A percentile compares a stretch with the other conserved stretches of the same genome.
These are phyloP conservation scores for Octodon degus DNA, from an alignment of 2,113 vertebrate genomes.

Conservation along the genomic window DNA sequence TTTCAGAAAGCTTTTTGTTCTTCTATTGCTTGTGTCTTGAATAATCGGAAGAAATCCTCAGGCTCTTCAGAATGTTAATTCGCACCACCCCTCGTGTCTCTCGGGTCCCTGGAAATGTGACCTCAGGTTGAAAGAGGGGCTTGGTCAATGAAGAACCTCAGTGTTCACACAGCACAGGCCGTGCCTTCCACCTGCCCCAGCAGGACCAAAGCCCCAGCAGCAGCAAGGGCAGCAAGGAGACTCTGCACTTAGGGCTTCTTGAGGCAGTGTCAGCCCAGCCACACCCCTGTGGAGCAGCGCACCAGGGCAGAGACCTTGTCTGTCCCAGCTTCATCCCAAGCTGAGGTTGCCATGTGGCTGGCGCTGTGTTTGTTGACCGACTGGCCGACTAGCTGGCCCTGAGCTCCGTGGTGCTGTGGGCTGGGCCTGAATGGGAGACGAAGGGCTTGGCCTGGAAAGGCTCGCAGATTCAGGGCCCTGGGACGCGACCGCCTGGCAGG, in stretches of 20 bases:
- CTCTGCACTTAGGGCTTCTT: not conserved
- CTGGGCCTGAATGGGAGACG: not conserved
- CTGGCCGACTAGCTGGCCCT: not conserved
- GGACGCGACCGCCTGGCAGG: not conserved
- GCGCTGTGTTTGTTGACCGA: constrained; percentile 20
- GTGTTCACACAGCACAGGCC: not conserved
- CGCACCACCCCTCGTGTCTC: not conserved
- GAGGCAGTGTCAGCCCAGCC: not conserved
- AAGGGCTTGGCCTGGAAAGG: not conserved
- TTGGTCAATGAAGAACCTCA: not conserved
- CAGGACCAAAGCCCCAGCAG: not conserved
- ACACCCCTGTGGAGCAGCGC: rapidly evolving
- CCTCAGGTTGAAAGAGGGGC: not conserved
- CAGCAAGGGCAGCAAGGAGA: not conserved
- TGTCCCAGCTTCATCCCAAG: not conserved
- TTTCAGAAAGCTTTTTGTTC: not conserved
- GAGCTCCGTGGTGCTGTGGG: rapidly evolving
- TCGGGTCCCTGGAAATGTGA: not conserved
- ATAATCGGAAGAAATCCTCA: not conserved
- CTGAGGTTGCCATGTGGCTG: not conserved
- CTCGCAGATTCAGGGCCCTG: not conserved
- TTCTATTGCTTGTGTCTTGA: not conserved
- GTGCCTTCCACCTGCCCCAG: not conserved
- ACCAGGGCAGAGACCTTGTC: not conserved
- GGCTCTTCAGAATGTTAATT: not conserved